Evolutionary conservation across 1,140 invertebrate genomes (phyloP), one percentile per base, ranked within the genome.

Genomic region (Chrysomallon squamiferum): DNA sequence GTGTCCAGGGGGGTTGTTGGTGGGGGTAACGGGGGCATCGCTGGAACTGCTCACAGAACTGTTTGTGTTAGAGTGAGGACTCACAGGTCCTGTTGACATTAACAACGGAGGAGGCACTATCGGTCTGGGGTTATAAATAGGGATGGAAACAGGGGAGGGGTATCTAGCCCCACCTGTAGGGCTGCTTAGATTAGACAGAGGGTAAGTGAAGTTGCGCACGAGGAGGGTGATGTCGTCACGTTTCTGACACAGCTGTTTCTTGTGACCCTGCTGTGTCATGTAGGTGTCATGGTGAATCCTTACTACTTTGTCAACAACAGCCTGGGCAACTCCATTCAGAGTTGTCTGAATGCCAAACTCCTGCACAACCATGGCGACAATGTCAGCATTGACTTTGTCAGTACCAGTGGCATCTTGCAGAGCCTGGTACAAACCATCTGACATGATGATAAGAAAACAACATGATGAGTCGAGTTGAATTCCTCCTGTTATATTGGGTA

Each of bases 141-240:
- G 68, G 52, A 68, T 57, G 35, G 70, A 73, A 7, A 69, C 32
- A 47, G 69, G 72, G 33, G 71, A 20, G n/a, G 47, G 68, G 57
- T 72, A 74, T 4, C 66, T 20, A 22, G 56, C 69, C 7, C 62
- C 57, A 15, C 65, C 63, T 38, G 73, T 78, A 13, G 77, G 77
- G 32, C 73, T 80, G 49, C 67, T 71, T 29, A 77, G 74, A 18
- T 89, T 89, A 1, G 91, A 89, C 20, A 94, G 81, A 7, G 90
- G 89, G 76, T 91, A 94, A 84, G 93, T 94, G 76, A 96, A 95
- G 81, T 95, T 95, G 45, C 93, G 86, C 49, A 96, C 91, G 0
- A 96, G 78, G 6, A 97, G 86, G 0, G 93, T 95, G 68, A 96
- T 93, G 76, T 94, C 92, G 66, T 93, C 92, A 47, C 91, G 81